Base-by-base conservation (phyloP, 2,113 vertebrate species). In the Acanthochromis polyacanthus region DNA sequence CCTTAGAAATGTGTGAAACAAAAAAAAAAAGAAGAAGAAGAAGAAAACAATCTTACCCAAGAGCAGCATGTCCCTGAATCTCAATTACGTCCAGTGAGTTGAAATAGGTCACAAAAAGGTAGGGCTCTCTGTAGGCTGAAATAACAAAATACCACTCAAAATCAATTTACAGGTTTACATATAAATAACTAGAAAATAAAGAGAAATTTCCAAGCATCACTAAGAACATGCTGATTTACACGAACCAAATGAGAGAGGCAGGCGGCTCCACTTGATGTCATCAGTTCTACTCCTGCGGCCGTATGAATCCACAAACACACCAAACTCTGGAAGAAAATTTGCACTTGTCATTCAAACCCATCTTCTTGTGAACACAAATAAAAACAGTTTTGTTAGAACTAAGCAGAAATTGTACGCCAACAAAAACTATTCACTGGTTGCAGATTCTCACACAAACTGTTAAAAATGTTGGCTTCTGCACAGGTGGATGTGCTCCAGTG, bases 21-120 rank as follows among this genome's bases (percentile, higher is more conserved):
- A n/a, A n/a, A 9, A 4, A 23, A 52, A 36, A 60, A n/a, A 77
- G 10, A 58, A 48, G 4, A 9, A 71, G 17, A 69, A 46, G 38
- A 53, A 36, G 32, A 36, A 36, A 36, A 36, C 4, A 56, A 30
- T 81, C 95, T 96, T 91, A 99, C 98, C 98, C 97, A 22, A 98
- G 92, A 64, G 97, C 95, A 84, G 96, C 94, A 36, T 98, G 97
- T 62, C 96, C 96, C 93, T 98, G 97, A 89, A 99, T 96, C 93
- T 99, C 98, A 3, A 99, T 97, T 46, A 99, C 98, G 81, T 99
- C 98, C 60, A 99, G 94, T 80, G 98, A 99, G 93, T 98, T 99
- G 94, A 99, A 99, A 93, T 99, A 98, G 66, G 97, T 99, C 94
- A 99, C 97, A 86, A 99, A 99, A 83, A 99, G 92, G 85, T 99